A percentile compares a stretch with the other conserved stretches of the same genome.
These are phyloP conservation scores for Neocloeon triangulifer DNA, from an alignment of 1,140 invertebrate genomes.

Conservation along the genomic window DNA sequence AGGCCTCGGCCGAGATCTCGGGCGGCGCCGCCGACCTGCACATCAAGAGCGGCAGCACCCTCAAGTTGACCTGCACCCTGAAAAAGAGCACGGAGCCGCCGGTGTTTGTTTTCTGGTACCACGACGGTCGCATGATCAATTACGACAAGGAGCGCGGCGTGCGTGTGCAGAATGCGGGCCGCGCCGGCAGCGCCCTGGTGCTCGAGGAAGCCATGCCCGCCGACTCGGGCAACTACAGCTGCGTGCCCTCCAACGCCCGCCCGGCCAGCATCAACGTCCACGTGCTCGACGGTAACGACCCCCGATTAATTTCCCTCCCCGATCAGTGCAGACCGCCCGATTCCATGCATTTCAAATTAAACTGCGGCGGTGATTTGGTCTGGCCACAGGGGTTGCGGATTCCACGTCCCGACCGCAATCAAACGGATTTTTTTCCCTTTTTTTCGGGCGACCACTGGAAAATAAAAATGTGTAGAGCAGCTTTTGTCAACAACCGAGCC, in stretches of 20 bases:
- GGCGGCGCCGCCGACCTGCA: conserved; percentile 53
- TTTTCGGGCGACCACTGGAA: too few relatives aligned
- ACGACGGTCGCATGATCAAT: conserved; percentile 47
- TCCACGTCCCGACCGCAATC: too few relatives aligned
- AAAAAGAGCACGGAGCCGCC: conserved; percentile 46
- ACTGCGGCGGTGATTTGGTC: too few relatives aligned
- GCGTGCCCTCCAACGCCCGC: conserved; percentile 40
- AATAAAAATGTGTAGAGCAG: too few relatives aligned
- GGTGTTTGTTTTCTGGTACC: conserved; percentile 60
- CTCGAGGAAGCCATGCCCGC: conserved; percentile 27
- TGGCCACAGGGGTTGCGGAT: too few relatives aligned
- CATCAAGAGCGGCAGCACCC: conserved; percentile 44
- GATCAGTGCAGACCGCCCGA: too few relatives aligned
- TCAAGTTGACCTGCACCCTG: conserved; percentile 45
- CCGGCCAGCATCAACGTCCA: conserved; percentile 42
- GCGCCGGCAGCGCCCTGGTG: conserved; percentile 26
- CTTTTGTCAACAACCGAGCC: too few relatives aligned
- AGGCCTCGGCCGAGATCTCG: conserved; percentile 47
- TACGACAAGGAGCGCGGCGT: conserved; percentile 27
- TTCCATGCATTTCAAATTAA: too few relatives aligned
- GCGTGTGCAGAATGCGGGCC: conserved; percentile 19
- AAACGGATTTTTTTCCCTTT: too few relatives aligned
- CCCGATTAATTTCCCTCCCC: not conserved
- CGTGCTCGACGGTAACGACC: conserved; percentile 27
- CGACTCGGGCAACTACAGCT: conserved; percentile 42